Percentiles rank a stretch among this genome's conserved stretches.
phyloP scores from a whole-genome alignment of 2,888 invertebrate species.

The Agrilus biguttatus region DNA sequence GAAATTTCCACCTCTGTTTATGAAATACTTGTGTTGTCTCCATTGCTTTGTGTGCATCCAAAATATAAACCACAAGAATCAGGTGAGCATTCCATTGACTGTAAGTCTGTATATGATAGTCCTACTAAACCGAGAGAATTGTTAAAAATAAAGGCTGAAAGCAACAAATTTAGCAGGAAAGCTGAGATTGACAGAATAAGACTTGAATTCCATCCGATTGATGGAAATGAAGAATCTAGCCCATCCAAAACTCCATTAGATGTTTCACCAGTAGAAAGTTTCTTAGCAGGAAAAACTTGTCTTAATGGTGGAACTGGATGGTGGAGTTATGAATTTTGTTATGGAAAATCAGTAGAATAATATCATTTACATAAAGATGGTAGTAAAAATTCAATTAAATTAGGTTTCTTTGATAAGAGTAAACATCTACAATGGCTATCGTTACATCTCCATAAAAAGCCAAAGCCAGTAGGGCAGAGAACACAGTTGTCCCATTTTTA shows the following conservation, averaged over 20 bases:
- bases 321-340: slow-evolving; percentile 99
- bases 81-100: slow-evolving; percentile 63
- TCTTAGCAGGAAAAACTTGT: slow-evolving; percentile 74
- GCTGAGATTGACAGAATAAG: slow-evolving; percentile 33
- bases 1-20: slow-evolving; percentile 92
- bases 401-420: slow-evolving; percentile 65
- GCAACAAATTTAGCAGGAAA: slow-evolving; percentile 51
- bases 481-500: slow-evolving; percentile 78
- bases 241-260: slow-evolving; percentile 34
- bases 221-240: slow-evolving; percentile 24
- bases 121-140: slow-evolving; percentile 61
- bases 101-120: slow-evolving; percentile 49
- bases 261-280: slow-evolving; percentile 59
- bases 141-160: slow-evolving; percentile 56
- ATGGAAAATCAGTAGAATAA: slow-evolving; percentile 76
- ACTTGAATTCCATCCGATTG: slow-evolving; percentile 51
- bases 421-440: slow-evolving; percentile 79
- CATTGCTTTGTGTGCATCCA: slow-evolving; percentile 78
- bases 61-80: slow-evolving; percentile 68
- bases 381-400: slow-evolving; percentile 51
- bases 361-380: slow-evolving; percentile 74
- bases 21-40: slow-evolving; percentile 79
- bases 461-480: slow-evolving; percentile 47
- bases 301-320: slow-evolving; percentile 86
- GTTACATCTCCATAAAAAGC: slow-evolving; percentile 66